Conservation (phyloP, 2,888 invertebrate species). For the Chymomyza fuscimana region DNA sequence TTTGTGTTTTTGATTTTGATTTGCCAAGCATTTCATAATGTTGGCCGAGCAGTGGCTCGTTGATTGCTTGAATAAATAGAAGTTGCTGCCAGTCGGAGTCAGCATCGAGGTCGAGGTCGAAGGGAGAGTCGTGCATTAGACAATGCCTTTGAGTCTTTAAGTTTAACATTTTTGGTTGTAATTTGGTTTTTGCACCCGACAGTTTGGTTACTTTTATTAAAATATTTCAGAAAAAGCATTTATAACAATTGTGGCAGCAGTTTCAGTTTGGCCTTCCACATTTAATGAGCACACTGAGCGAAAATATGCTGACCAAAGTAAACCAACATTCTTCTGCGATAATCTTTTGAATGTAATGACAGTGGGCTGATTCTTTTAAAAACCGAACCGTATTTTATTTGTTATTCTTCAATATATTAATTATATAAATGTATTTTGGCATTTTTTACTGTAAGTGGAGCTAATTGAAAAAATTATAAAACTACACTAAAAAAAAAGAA, state of each 20-base stretch:
- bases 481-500: too few species aligned
- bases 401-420: too few species aligned
- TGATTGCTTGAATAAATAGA: conserved; percentile 72
- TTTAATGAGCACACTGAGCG: background rate
- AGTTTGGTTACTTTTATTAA: conserved; percentile 68
- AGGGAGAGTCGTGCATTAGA: conserved; percentile 53
- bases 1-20: conserved; percentile 72
- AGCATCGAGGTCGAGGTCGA: conserved; percentile 18
- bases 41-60: conserved; percentile 54
- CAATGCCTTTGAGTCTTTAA: conserved; percentile 57
- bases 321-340: too few species aligned
- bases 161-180: conserved; percentile 33
- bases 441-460: too few species aligned
- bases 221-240: conserved; percentile 52
- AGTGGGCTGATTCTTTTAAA: too few species aligned
- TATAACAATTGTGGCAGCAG: conserved; percentile 45
- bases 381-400: too few species aligned
- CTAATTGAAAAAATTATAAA: too few species aligned
- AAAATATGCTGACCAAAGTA: background rate
- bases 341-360: too few species aligned
- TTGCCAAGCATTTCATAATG: conserved; percentile 26
- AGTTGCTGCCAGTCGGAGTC: conserved; percentile 34
- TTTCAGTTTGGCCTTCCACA: background rate
- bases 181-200: conserved; percentile 65
- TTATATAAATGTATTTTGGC: too few species aligned